Base-by-base conservation (phyloP, 1,140 invertebrate genomes). In the Trichonephila inaurata region DNA sequence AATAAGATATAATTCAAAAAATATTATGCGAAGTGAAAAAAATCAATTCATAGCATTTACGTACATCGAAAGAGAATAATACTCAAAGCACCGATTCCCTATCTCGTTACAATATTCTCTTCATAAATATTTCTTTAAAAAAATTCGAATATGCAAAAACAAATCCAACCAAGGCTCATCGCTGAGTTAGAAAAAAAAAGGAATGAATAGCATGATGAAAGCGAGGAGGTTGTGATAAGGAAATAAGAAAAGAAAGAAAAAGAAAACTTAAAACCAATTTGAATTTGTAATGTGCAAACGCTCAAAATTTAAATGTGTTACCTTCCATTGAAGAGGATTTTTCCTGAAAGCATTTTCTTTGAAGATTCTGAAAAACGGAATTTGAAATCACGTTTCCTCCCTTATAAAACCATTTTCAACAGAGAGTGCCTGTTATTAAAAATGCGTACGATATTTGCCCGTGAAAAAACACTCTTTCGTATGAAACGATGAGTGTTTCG, bases 281-380 rank as follows among this genome's bases (percentile, higher is more conserved):
- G 83, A 85, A 85, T 85, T 85, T 85, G 83, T 85, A 85, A 85
- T 85, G 83, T 3, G 21, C 58, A 85, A 85, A 85, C 51, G 83
- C 51, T 61, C 51, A 85, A 85, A 85, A 85, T 85, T 85, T 85
- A 85, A 85, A 85, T 85, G 83, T 60, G 21, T 61, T 85, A 85
- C 60, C 83, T 85, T 58, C 19, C 28, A 61, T 85, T 85, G 83
- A 61, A 61, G 83, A 60, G 33, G 16, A 33, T n/a, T 58, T 33
- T 33, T 28, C 6, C 28, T 77, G 72, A 77, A 77, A 77, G 40
- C 51, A 85, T 85, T 85, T 81, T 58, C 58, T 85, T 85, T 16
- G 28, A 28, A 64, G 62, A 64, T 19, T 81, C 16, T 19, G 2
- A 4, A 19, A 58, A 85, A 24, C 19, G 24, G 83, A 85, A 85